Evolutionary conservation across 1,140 invertebrate species (phyloP).

Genomic region (Heliconius hewitsoni): DNA sequence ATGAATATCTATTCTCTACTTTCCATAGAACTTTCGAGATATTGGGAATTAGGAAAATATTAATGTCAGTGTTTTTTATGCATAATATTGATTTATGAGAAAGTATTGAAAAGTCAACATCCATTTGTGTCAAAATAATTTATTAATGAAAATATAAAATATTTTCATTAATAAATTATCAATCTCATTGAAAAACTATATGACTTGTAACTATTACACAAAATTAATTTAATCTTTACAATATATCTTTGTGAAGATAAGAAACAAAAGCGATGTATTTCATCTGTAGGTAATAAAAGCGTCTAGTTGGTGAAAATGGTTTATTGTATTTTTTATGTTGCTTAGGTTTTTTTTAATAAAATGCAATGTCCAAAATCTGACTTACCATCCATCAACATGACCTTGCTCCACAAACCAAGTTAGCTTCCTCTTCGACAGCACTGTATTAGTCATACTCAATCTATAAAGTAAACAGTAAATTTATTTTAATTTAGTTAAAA

Average conservation of each 20-base stretch:
- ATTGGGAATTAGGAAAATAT: no score
- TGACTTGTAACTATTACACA: neutral
- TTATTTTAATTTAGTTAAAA: no score
- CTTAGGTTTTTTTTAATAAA: neutral
- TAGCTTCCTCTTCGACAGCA: slow-evolving; percentile 97
- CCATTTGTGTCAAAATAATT: neutral
- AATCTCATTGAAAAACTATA: neutral
- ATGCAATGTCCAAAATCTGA: neutral
- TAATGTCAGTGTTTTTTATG: no score
- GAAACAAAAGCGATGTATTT: neutral
- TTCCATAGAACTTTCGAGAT: no score
- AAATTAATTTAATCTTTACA: neutral
- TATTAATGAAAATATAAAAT: neutral
- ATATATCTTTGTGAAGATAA: neutral
- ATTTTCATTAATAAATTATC: no score
- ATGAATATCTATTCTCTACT: no score
- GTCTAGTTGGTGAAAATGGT: neutral
- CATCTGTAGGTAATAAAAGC: neutral
- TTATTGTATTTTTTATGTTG: neutral
- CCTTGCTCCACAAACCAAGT: slow-evolving; percentile 98
- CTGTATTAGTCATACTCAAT: slow-evolving; percentile 98
- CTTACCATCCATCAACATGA: slow-evolving; percentile 96
- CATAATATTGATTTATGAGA: neutral
- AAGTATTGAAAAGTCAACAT: neutral
- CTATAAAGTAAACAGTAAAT: slow-evolving; percentile 74